A percentile compares a stretch with the other conserved stretches of the same genome.
phyloP scores from a whole-genome alignment of 1,140 invertebrate species.

The Neodiprion fabricii region DNA sequence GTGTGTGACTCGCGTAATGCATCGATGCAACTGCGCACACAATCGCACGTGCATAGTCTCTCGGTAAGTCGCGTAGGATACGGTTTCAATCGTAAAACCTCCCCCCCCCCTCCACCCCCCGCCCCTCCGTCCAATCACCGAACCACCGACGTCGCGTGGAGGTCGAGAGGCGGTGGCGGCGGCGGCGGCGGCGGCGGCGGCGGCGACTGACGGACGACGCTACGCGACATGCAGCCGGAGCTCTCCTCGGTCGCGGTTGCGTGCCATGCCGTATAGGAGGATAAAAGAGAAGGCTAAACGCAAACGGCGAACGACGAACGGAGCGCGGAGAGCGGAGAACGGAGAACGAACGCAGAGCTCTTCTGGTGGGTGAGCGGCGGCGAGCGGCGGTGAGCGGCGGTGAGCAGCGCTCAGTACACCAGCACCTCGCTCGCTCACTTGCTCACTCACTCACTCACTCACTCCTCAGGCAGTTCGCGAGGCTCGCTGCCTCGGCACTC shows the following conservation, averaged over 20 bases:
- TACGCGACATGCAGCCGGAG: too few relatives aligned
- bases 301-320: too few relatives aligned
- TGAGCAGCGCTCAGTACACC: too few relatives aligned
- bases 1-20: too few relatives aligned
- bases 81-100: background rate
- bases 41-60: background rate
- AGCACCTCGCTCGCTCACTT: background rate
- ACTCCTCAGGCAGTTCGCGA: slow-evolving; percentile 18
- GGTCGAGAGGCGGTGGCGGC: background rate
- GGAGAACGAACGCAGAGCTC: too few relatives aligned
- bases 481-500: slow-evolving; percentile 39
- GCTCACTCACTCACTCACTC: background rate
- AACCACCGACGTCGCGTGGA: background rate
- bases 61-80: background rate
- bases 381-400: too few relatives aligned
- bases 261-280: too few relatives aligned
- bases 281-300: too few relatives aligned
- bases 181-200: background rate
- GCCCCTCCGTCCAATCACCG: background rate
- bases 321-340: too few relatives aligned
- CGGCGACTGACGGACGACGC: background rate
- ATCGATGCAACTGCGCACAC: background rate
- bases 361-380: too few relatives aligned
- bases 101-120: background rate
- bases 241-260: too few relatives aligned